phyloP scores from a whole-genome alignment of 1,140 invertebrate genomes.

The Drosophila murphyi region DNA sequence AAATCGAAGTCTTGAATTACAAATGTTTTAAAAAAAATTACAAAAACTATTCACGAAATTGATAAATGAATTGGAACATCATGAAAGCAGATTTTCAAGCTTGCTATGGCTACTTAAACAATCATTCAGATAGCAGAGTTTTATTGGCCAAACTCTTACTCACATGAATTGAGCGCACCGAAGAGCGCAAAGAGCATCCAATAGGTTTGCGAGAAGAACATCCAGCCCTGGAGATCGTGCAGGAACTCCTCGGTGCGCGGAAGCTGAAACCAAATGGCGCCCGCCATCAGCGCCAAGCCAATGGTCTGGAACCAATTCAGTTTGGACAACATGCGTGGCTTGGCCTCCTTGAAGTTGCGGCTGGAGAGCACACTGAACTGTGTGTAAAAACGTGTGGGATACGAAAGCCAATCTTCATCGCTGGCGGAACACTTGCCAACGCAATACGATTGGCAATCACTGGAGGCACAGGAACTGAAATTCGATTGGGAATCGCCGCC shows the following conservation, averaged over 20 bases:
- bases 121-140: background rate
- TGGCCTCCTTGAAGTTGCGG: constrained; percentile 92
- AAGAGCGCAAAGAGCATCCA: constrained; percentile 95
- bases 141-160: constrained; percentile 41
- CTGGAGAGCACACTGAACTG: constrained; percentile 91
- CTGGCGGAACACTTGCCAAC: constrained; percentile 37
- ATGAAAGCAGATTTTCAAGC: too few relatives aligned
- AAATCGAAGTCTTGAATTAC: too few relatives aligned
- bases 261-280: constrained; percentile 92
- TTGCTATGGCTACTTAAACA: background rate
- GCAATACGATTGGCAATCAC: constrained; percentile 86
- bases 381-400: constrained; percentile 91
- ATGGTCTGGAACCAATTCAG: constrained; percentile 93
- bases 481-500: constrained; percentile 87
- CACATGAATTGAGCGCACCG: constrained; percentile 90
- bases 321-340: constrained; percentile 91
- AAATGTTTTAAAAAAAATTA: too few relatives aligned
- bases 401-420: constrained; percentile 87
- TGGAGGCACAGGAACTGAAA: constrained; percentile 87
- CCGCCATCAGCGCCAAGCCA: constrained; percentile 90
- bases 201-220: constrained; percentile 94
- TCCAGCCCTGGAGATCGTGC: constrained; percentile 93
- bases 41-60: too few relatives aligned
- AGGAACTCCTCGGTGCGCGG: constrained; percentile 90
- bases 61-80: too few relatives aligned